Base-by-base conservation (phyloP, 2,113 vertebrate genomes). In the Anarhynchus alexandrinus region DNA sequence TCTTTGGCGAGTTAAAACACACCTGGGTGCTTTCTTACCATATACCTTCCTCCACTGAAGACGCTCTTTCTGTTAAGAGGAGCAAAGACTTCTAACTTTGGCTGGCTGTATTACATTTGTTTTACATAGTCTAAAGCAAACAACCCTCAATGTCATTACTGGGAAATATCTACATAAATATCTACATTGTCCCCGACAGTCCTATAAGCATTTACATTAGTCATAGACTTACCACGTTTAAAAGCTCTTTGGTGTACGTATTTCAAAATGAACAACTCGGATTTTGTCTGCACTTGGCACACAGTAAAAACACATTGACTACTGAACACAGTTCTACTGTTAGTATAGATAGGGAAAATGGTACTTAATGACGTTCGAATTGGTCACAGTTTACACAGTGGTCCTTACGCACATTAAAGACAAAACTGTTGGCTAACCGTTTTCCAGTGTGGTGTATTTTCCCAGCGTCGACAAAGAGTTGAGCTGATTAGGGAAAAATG, bases 91-190 rank as follows among this genome's bases (percentile, higher is more conserved):
- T 69, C 83, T 87, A 82, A 88, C 67, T 91, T 87, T 76, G 78
- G n/a, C 77, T 84, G 72, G 42, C 15, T 71, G 23, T 57, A 76
- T 61, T 51, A 57, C 19, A 18, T 82, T 82, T 85, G 29, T 64
- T 93, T 94, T 90, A 65, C 40, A 77, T 6, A 72, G 57, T 43
- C 62, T 80, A 83, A 90, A 95, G 74, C 36, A 92, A 96, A 93
- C 25, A 94, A 82, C 17, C 20, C 78, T 79, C 42, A 32, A 85
- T 91, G 82, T 78, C 66, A 85, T 85, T 93, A 85, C 54, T 92
- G 78, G 79, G 88, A 93, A 94, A 82, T 66, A 82, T 73, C 66
- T 91, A 73, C 65, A 78, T 86, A 87, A 91, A 69, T 85, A 91
- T 65, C 92, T 88, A 80, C 76, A 91, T 70, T 93, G 86, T 90